Base-by-base conservation (phyloP, 2,797 vertebrate species). In the Tamandua tetradactyla region DNA sequence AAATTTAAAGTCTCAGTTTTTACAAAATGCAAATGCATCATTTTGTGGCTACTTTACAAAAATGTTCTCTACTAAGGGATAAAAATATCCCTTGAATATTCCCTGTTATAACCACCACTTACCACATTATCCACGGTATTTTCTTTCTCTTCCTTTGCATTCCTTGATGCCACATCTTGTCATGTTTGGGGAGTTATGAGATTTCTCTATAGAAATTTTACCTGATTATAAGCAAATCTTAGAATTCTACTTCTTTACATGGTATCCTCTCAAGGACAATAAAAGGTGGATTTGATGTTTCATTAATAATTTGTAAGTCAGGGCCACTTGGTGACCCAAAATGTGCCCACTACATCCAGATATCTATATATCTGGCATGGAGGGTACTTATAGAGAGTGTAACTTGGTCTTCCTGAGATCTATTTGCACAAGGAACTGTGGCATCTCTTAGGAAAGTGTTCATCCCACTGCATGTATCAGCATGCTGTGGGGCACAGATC, bases 1-100 rank as follows among this genome's bases (percentile, higher is more conserved):
- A 75, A 89, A 83, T 57, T 61, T 91, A 25, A 91, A 91, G n/a
- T 79, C 75, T 2, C 69, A n/a, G 93, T 91, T 76, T 89, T 89
- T 81, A 68, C 3, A 52, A 92, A 91, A 76, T 80, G 3, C 27
- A 83, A 74, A 27, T 37, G 1, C 3, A 42, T 91, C 17, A 32
- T 72, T 52, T 37, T 76, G 20, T 85, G 42, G 92, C 30, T 57
- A n/a, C 92, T 87, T 71, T 84, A 15, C 57, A 84, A 94, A 94
- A 92, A 55, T 18, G 3, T 74, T 83, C 52, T 52, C 57, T 86
- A 13, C 14, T 52, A 76, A 92, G n/a, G 55, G 4, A 8, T 79
- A 44, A 66, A 94, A 75, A 27, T 35, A n/a, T 72, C 40, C 20
- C 35, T 76, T 75, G 23, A 37, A 42, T 40, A 75, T 87, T 80